These are phyloP conservation scores for Brachionus rubens DNA, from an alignment of 1,140 invertebrate genomes.

Conservation along the genomic window DNA sequence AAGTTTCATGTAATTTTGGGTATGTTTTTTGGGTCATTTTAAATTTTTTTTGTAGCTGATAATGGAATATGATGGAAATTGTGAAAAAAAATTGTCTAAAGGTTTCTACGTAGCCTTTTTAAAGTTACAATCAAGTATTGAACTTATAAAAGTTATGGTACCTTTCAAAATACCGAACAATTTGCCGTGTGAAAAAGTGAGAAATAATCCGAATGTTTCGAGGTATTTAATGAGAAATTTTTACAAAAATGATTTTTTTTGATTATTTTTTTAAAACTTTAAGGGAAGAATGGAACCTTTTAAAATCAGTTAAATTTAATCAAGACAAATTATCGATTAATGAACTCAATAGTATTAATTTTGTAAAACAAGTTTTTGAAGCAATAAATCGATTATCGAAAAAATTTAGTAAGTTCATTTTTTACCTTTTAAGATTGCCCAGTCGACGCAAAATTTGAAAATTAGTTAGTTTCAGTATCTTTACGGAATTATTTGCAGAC, in stretches of 20 bases:
- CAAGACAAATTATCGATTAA: background rate
- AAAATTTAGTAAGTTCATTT: slow-evolving; percentile 30
- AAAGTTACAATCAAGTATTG: slow-evolving; percentile 89
- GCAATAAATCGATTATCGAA: slow-evolving; percentile 19
- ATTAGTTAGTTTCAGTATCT: no score
- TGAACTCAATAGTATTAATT: slow-evolving; percentile 35
- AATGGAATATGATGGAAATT: slow-evolving; percentile 21
- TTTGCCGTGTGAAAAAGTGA: slow-evolving; percentile 81
- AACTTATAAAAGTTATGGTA: slow-evolving; percentile 86
- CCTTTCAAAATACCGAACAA: slow-evolving; percentile 84
- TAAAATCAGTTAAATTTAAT: slow-evolving; percentile 25
- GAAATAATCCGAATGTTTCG: slow-evolving; percentile 90
- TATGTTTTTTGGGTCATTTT: background rate
- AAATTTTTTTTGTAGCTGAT: background rate
- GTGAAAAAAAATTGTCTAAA: slow-evolving; percentile 63
- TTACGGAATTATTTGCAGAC: no score
- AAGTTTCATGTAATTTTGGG: background rate
- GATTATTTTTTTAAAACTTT: background rate
- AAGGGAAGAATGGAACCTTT: slow-evolving; percentile 39
- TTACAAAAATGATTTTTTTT: slow-evolving; percentile 1
- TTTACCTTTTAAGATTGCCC: background rate
- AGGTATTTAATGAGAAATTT: slow-evolving; percentile 64
- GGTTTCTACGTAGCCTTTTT: slow-evolving; percentile 91
- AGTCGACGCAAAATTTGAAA: background rate
- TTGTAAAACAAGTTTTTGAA: slow-evolving; percentile 2